Conservation (phyloP, 2,113 vertebrate species). For the Phrynosoma platyrhinos region DNA sequence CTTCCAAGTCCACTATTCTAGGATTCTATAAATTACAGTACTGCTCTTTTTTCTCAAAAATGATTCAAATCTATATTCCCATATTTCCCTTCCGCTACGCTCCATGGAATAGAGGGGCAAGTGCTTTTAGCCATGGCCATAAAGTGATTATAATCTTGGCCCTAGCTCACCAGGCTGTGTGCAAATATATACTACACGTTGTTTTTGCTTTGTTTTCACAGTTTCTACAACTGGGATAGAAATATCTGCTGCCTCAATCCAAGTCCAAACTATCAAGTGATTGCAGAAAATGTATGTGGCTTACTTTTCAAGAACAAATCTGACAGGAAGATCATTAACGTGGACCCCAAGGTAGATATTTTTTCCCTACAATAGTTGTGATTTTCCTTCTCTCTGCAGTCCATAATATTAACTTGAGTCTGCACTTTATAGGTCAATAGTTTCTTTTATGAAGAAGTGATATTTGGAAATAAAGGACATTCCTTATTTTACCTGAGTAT, state of each 20-base stretch:
- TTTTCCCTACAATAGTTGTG: neutral
- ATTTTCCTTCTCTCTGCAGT: neutral
- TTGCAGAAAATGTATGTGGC: conserved; percentile 81
- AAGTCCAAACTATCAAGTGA: conserved; percentile 87
- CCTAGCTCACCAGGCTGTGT: neutral
- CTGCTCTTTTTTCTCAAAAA: neutral
- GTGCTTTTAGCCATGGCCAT: neutral
- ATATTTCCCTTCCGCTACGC: neutral
- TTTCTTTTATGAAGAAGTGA: neutral
- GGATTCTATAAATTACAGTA: neutral
- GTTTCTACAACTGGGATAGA: conserved; percentile 90
- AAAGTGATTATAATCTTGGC: too few relatives aligned
- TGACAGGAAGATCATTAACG: conserved; percentile 84
- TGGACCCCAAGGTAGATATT: conserved; percentile 84
- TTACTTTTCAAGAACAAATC: conserved; percentile 87
- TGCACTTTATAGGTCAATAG: neutral
- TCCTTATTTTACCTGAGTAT: neutral
- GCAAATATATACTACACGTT: neutral
- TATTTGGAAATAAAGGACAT: neutral
- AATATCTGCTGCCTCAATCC: conserved; percentile 78
- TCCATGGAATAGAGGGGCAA: too few relatives aligned
- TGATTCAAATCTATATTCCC: neutral
- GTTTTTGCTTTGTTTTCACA: conserved; percentile 67
- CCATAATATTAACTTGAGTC: neutral
- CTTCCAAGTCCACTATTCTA: neutral